phyloP scores from a whole-genome alignment of 1,140 invertebrate species.

The Listronotus oregonensis region DNA sequence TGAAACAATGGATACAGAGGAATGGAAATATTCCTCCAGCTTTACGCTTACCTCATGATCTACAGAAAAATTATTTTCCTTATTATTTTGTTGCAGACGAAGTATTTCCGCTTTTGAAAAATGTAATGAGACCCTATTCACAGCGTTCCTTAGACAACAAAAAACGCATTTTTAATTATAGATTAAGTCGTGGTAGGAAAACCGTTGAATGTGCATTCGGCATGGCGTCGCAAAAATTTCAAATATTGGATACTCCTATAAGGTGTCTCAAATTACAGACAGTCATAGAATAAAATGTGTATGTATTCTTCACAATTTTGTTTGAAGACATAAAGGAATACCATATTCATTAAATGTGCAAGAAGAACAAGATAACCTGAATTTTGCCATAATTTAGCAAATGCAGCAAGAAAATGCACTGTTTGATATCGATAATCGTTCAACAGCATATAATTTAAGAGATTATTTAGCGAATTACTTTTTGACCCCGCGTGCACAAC shows the following conservation, averaged over 20 bases:
- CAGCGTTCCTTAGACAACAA: constrained; percentile 17
- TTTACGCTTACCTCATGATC: background rate
- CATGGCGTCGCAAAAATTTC: constrained; percentile 27
- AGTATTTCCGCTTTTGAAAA: constrained; percentile 54
- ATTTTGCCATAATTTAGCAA: background rate
- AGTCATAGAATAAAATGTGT: constrained; percentile 21
- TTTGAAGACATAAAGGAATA: constrained; percentile 27
- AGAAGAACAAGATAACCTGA: background rate
- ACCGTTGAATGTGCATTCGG: constrained; percentile 49
- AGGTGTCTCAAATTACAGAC: constrained; percentile 6
- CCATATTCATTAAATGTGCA: background rate
- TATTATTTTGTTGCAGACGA: constrained; percentile 57
- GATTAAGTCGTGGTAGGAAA: constrained; percentile 53
- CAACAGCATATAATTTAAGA: constrained; percentile 11
- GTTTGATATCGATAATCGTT: too few species aligned
- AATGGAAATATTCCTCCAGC: too few species aligned
- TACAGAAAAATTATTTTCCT: constrained; percentile 40
- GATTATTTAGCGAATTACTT: constrained; percentile 38
- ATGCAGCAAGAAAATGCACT: background rate
- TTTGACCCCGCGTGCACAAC: constrained; percentile 20
- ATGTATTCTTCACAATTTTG: constrained; percentile 24
- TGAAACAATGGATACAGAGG: constrained; percentile 10
- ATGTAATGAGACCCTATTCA: constrained; percentile 50
- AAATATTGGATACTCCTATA: background rate
- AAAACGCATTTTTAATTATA: constrained; percentile 34